Evolutionary conservation across 1,140 invertebrate genomes (phyloP), one percentile per base, ranked within the genome.

Genomic region (Wasmannia auropunctata): DNA sequence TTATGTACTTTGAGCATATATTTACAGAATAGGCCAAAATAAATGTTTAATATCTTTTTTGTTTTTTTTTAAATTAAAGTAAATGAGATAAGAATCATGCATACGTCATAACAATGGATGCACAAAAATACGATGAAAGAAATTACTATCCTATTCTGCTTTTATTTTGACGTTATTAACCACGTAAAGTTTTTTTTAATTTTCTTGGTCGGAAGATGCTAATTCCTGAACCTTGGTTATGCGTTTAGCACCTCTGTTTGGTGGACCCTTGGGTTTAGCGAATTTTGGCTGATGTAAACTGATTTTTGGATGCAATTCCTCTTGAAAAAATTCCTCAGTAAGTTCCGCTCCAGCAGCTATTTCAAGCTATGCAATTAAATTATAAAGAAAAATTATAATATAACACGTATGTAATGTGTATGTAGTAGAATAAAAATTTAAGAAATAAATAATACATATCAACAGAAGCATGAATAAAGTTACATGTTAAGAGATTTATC

Each of bases 231-330:
- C 93, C 95, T 97, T 98, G 72, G 98, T 99, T 85, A 99, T 96
- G 85, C 98, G 96, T 95, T 98, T 98, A 10, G 98, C 98, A 62
- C 98, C 99, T 92, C 98, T 96, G 91, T 98, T 97, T 4, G 98
- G 98, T 87, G 98, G 99, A 51, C 98, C 98, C 95, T 99, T 99
- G 14, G 99, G 99, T 95, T 99, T 99, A 37, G 98, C 98, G 96
- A 99, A 99, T 90, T 98, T 98, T 43, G 98, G 98, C 90, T 97
- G 96, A 94, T 98, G 97, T 62, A 99, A 96, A 94, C 97, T 98
- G 92, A 98, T 97, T 94, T 98, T 98, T 10, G 99, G 99, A 95
- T 99, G 98, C 85, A 99, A 96, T 95, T 99, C 98, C 90, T 99
- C 98, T 94, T 98, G 97, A 8, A 99, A 95, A 95, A 96, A 99